Evolutionary conservation across 2,797 vertebrate species (phyloP).

Genomic region (Acanthiza pusilla): DNA sequence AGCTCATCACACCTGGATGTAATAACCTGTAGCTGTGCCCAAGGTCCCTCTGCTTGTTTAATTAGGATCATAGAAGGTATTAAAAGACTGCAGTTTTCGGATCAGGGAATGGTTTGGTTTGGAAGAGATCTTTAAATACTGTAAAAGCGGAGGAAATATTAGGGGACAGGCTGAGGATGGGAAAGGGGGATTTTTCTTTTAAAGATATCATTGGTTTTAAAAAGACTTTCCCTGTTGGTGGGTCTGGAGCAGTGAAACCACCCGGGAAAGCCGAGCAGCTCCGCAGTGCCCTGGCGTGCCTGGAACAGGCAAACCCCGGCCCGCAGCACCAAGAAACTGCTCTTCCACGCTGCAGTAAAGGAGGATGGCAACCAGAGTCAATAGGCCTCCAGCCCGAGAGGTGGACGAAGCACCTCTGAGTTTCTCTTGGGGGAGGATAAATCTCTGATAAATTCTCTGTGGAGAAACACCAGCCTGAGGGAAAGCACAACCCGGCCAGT

Average conservation of each 20-base stretch:
- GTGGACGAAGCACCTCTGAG: neutral
- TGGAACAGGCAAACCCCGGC: rapidly evolving
- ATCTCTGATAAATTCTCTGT: neutral
- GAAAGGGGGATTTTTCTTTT: neutral
- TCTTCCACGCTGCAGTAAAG: neutral
- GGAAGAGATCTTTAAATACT: neutral
- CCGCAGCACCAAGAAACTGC: rapidly evolving
- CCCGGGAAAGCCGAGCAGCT: neutral
- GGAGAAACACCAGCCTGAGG: neutral
- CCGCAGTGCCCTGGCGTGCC: rapidly evolving
- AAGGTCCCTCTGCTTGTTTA: neutral
- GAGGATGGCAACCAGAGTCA: neutral
- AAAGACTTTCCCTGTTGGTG: neutral
- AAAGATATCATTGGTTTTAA: neutral
- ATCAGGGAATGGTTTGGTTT: neutral
- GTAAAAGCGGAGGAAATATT: neutral
- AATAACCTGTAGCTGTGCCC: neutral
- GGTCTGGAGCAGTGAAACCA: neutral
- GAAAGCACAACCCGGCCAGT: rapidly evolving
- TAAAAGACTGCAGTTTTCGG: neutral
- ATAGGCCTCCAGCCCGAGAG: neutral
- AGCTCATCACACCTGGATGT: neutral
- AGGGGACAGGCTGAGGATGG: neutral
- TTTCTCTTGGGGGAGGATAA: neutral
- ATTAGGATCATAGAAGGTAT: neutral